Evolutionary conservation across 2,888 invertebrate genomes (phyloP), one percentile per base, ranked within the genome.

Genomic region (Drosophila subquinaria): DNA sequence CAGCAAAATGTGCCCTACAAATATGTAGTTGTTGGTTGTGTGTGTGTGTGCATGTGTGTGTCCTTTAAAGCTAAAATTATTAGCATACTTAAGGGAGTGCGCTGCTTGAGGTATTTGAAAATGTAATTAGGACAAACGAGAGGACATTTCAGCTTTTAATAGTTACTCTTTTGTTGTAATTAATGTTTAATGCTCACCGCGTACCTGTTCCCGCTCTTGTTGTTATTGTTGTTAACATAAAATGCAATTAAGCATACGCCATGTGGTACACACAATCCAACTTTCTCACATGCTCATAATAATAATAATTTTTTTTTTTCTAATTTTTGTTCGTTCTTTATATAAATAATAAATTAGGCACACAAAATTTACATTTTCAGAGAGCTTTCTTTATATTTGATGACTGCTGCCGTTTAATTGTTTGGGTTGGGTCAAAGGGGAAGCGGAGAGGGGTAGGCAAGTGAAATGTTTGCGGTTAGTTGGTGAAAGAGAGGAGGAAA

Each of bases 201-300:
- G 42, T 33, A 52, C 40, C n/a, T 66, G 51, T 9, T 17, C n/a
- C 20, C 30, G 20, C 10, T 33, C 17, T 59, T 50, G 33, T 55
- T 36, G 47, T 48, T 57, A 17, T 36, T 64, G 63, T 68, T 76
- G 73, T 82, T 66, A 82, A 79, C 88, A 79, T 73, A 68, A 75
- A 78, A 83, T 78, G 83, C 81, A 86, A 88, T 86, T 86, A 88
- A 81, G 78, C 73, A 88, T 77, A 79, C 74, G 69, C 55, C 79
- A 76, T 74, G 86, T 87, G 70, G 60, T 72, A 48, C 50, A 36
- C 13, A 43, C 45, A 63, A 61, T 47, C 69, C 53, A 56, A 43
- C 40, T 62, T 62, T 53, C 27, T 55, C 57, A 45, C 40, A 36
- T 13, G 27, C 42, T 43, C 11, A 33, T 66, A 63, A 63, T 47